Evolutionary conservation across 1,140 invertebrate species (phyloP), one percentile per base, ranked within the genome.

Genomic region (Aphelinus atriplicis): DNA sequence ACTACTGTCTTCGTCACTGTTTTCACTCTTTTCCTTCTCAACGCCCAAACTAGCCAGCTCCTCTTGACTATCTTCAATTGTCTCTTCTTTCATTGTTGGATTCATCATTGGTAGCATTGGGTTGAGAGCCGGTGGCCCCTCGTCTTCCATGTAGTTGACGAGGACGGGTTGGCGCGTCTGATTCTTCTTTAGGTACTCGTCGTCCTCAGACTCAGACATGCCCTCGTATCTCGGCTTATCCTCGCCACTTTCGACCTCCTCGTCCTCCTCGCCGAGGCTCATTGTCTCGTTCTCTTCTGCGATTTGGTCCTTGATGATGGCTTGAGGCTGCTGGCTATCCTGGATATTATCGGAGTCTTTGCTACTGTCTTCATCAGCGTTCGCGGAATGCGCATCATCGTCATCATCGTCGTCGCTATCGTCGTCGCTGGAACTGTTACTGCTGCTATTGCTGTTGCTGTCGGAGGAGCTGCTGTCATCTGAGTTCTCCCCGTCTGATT

Each of bases 111-210:
- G 85, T 80, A 86, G 83, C 78, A 86, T 85, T 2, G 84, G 85
- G 76, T 85, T 88, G 7, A 87, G 71, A n/a, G 86, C 80, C 0
- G 85, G 84, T 9, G 85, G 85, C 10, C 85, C 87, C 26, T 88
- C 87, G 10, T 89, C 86, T 10, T 87, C 86, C 2, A 80, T 82
- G 46, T 83, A 82, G 53, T 83, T 82, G 2, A 57, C 70, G 1
- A 72, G n/a, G n/a, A 67, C 61, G 3, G 56, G 3, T 3, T 60
- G 68, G 5, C 58, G 45, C 26, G 51, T 45, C 61, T 66, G 47
- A 57, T 43, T 0, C 45, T 78, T 58, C 2, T 69, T 65, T 0
- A 65, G 43, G 7, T 72, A 55, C 0, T 72, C 71, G 3, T 79
- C 68, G 26, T 77, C 69, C 9, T 77, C 67, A 0, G 73, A 78